phyloP scores from a whole-genome alignment of 2,797 vertebrate genomes.

The Natrix natrix region DNA sequence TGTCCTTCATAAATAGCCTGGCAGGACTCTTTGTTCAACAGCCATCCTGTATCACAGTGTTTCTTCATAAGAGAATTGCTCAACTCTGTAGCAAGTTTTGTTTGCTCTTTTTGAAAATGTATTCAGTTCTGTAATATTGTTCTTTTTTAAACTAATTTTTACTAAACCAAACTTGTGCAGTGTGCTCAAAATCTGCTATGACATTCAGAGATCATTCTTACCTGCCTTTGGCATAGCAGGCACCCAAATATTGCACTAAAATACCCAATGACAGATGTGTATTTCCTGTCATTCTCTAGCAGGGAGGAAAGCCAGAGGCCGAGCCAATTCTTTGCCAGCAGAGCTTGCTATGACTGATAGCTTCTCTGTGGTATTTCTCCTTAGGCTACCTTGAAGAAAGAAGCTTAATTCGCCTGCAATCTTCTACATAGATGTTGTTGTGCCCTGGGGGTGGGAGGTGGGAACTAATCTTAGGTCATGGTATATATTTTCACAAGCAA shows the following conservation, averaged over 20 bases:
- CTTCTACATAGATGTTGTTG: background rate
- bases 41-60: background rate
- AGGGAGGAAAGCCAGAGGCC: background rate
- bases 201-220: background rate
- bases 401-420: background rate
- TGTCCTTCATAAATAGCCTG: background rate
- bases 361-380: background rate
- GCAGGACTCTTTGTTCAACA: background rate
- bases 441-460: no score
- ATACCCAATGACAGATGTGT: background rate
- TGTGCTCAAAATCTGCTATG: background rate
- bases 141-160: background rate
- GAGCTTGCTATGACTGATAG: background rate
- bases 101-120: background rate
- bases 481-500: background rate
- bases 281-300: background rate
- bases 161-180: background rate
- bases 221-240: background rate
- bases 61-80: background rate
- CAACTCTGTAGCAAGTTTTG: background rate
- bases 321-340: background rate
- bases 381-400: background rate
- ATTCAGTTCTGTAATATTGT: background rate
- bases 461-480: background rate
- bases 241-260: background rate